Evolutionary conservation across 2,888 invertebrate species (phyloP).

Genomic region (Glaucopsyche alexis): DNA sequence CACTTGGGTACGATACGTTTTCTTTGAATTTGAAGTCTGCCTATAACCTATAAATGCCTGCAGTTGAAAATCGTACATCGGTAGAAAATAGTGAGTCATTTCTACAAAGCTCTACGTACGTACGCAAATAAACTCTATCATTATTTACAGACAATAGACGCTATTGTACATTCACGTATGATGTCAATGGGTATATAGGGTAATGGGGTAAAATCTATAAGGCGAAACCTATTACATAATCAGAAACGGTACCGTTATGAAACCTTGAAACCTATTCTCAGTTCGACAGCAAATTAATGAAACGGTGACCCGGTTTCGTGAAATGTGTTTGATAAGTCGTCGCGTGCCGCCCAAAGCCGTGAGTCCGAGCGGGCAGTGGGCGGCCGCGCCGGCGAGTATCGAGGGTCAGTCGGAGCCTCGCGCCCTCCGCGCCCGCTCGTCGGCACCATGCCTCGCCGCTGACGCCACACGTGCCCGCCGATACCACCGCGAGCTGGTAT

Average conservation of each 20-base stretch:
- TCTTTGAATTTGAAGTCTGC: no score
- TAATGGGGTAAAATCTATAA: neutral
- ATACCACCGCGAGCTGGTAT: slow-evolving; percentile 55
- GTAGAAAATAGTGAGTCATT: neutral
- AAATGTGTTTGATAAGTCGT: slow-evolving; percentile 59
- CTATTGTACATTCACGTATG: neutral
- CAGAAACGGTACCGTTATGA: slow-evolving; percentile 21
- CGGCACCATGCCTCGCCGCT: slow-evolving; percentile 43
- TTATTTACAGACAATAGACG: neutral
- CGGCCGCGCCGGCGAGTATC: slow-evolving; percentile 42
- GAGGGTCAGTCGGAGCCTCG: slow-evolving; percentile 68
- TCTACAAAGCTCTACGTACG: neutral
- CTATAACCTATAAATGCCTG: no score
- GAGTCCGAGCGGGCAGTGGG: slow-evolving; percentile 63
- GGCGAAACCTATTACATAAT: slow-evolving; percentile 25
- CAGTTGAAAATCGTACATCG: no score
- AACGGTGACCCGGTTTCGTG: slow-evolving; percentile 69
- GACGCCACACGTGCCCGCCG: slow-evolving; percentile 67
- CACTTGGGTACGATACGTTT: no score
- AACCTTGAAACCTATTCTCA: slow-evolving; percentile 29
- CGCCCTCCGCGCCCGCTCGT: slow-evolving; percentile 75
- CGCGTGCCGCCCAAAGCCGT: slow-evolving; percentile 57
- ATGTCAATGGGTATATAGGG: slow-evolving; percentile 13
- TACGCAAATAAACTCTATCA: neutral
- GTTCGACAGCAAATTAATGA: slow-evolving; percentile 43